Base-by-base conservation (phyloP, 2,888 invertebrate genomes). In the Papilio elwesi region DNA sequence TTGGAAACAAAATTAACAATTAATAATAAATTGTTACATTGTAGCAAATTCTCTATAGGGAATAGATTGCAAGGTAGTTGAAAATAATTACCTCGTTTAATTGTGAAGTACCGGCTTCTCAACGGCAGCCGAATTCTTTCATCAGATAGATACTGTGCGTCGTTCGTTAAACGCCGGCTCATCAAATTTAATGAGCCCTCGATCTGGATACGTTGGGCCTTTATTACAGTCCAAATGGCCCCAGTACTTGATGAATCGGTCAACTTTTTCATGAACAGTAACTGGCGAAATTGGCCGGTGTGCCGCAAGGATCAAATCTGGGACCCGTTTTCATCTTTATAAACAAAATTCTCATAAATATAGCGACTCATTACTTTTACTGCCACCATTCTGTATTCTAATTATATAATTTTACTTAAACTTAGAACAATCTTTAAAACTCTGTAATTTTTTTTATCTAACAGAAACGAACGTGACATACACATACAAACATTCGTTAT, bases 151-250 rank as follows among this genome's bases (percentile, higher is more conserved):
- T 74, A 73, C 70, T 66, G 71, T 73, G 76, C 74, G 79, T 78
- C 78, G 75, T 77, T 79, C 77, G 78, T 82, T 85, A 84, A 85
- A 85, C 82, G 82, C 74, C 73, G 74, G 79, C 80, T 83, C 87
- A 84, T 87, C 85, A 87, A 82, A 83, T 86, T 86, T 87, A 86
- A 87, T 85, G 85, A 81, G 81, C 80, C 77, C 79, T 75, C 78
- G 78, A 75, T 80, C 80, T 76, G 75, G 79, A 75, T 70, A 71
- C 65, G 65, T 71, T 63, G 64, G 70, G 67, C 71, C 74, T 66
- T 73, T 75, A 63, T 72, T 71, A 80, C 80, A 74, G 73, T 72
- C 74, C 72, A 77, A 78, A 78, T 76, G 76, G 79, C 75, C 76
- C 70, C 71, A 57, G 65, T 57, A 53, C 68, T 77, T 79, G 81